Conservation (phyloP, 2,888 invertebrate species). For the Beris chalybata region DNA sequence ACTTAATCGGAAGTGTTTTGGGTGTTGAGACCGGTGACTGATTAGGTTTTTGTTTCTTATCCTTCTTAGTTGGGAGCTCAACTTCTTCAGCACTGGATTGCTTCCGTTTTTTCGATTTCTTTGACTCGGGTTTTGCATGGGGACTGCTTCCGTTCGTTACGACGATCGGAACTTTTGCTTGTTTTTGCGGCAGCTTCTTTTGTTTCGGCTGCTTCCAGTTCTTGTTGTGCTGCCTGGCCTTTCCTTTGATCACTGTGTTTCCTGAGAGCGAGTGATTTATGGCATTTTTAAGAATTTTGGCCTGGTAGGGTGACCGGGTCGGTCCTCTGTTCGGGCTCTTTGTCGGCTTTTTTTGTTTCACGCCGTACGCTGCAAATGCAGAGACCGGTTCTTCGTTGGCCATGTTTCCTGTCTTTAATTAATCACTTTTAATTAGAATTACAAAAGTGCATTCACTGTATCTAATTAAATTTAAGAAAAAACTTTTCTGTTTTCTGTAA, state of each 20-base stretch:
- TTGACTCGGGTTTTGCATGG: neutral
- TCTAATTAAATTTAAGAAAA: neutral
- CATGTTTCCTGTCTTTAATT: neutral
- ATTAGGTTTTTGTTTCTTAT: neutral
- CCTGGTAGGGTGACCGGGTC: conserved; percentile 13
- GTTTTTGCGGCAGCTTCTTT: neutral
- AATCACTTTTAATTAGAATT: neutral
- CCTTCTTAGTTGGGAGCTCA: neutral
- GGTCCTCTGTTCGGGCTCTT: neutral
- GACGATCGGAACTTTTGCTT: neutral
- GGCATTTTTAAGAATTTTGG: conserved; percentile 19
- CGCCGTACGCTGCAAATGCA: conserved; percentile 41
- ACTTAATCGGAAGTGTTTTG: too few relatives aligned
- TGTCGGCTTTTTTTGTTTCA: conserved; percentile 25
- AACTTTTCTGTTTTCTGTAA: too few relatives aligned
- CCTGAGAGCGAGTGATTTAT: conserved; percentile 22
- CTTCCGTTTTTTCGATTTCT: neutral
- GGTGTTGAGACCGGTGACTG: neutral
- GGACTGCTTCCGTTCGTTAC: neutral
- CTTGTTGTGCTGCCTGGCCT: neutral
- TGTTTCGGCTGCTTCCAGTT: conserved; percentile 8
- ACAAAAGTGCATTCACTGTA: neutral
- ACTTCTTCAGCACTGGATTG: neutral
- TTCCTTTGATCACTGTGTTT: conserved; percentile 19
- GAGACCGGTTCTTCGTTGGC: conserved; percentile 35